These are phyloP conservation scores for Macropis europaea DNA, from an alignment of 2,888 invertebrate genomes.

Conservation along the genomic window DNA sequence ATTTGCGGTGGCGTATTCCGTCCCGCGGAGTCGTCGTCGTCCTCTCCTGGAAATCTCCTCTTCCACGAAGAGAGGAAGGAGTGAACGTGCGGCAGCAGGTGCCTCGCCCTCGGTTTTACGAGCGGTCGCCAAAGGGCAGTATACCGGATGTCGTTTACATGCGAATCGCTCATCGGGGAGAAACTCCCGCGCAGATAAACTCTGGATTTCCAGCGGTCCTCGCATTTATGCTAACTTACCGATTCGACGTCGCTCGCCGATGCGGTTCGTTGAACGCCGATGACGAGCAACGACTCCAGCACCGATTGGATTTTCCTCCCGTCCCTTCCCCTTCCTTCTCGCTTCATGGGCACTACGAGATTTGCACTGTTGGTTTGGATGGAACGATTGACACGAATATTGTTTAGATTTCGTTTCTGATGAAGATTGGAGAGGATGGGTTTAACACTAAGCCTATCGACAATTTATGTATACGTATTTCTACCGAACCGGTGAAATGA, in stretches of 20 bases:
- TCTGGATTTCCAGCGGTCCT: slow-evolving; percentile 66
- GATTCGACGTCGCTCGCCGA: slow-evolving; percentile 39
- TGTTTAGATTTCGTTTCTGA: too few species aligned
- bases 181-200: slow-evolving; percentile 66
- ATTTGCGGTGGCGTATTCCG: slow-evolving; percentile 68
- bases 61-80: too few species aligned
- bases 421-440: too few species aligned
- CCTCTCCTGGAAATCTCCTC: not conserved
- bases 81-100: slow-evolving; percentile 63
- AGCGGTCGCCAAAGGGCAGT: slow-evolving; percentile 75
- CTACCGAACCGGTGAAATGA: too few species aligned
- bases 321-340: not conserved
- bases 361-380: too few species aligned
- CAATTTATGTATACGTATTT: too few species aligned
- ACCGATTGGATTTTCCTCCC: not conserved
- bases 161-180: slow-evolving; percentile 75
- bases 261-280: slow-evolving; percentile 18
- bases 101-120: slow-evolving; percentile 68
- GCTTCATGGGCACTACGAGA: too few species aligned
- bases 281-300: slow-evolving; percentile 4
- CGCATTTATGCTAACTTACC: slow-evolving; percentile 63
- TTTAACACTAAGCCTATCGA: too few species aligned
- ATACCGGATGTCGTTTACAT: slow-evolving; percentile 76
- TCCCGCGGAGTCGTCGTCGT: slow-evolving; percentile 19
- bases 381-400: too few species aligned